These are phyloP conservation scores for Luidia sarsii DNA, from an alignment of 53 echinoderm and acorn worm genomes.

Conservation along the genomic window DNA sequence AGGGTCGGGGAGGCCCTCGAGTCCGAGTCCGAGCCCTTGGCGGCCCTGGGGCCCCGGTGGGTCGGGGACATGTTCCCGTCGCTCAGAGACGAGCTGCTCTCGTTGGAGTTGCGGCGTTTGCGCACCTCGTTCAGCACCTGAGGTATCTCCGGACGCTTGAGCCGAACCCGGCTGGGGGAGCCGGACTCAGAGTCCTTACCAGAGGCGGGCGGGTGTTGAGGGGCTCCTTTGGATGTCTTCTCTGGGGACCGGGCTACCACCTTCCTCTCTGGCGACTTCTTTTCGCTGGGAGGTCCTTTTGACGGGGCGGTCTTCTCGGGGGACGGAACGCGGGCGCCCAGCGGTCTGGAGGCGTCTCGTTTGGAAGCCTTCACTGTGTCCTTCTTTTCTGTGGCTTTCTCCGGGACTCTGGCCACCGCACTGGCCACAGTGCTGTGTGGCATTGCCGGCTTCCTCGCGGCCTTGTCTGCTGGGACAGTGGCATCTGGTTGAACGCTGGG, in stretches of 20 bases:
- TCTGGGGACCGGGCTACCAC: neutral
- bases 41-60: slow-evolving; percentile 9
- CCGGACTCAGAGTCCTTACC: slow-evolving; percentile 2
- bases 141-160: slow-evolving; percentile 70
- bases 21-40: slow-evolving; percentile 46
- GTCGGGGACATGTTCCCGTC: slow-evolving; percentile 54
- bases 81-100: slow-evolving; percentile 69
- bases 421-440: neutral
- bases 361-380: neutral
- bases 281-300: neutral
- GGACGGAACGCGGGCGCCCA: slow-evolving; percentile 18
- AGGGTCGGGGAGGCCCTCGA: slow-evolving; percentile 29
- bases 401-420: neutral
- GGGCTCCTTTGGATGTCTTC: slow-evolving; percentile 32
- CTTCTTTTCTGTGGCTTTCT: neutral
- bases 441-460: neutral
- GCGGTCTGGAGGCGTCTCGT: neutral
- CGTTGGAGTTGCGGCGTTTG: slow-evolving; percentile 59
- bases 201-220: neutral
- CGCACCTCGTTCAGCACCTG: slow-evolving; percentile 64
- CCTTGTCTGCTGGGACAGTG: neutral
- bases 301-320: slow-evolving; percentile 10
- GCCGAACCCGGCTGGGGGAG: slow-evolving; percentile 39
- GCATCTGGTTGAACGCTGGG: slow-evolving; percentile 10
- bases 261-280: slow-evolving; percentile 5